phyloP scores from a whole-genome alignment of 2,888 invertebrate species.

The Acrobasis suavella region DNA sequence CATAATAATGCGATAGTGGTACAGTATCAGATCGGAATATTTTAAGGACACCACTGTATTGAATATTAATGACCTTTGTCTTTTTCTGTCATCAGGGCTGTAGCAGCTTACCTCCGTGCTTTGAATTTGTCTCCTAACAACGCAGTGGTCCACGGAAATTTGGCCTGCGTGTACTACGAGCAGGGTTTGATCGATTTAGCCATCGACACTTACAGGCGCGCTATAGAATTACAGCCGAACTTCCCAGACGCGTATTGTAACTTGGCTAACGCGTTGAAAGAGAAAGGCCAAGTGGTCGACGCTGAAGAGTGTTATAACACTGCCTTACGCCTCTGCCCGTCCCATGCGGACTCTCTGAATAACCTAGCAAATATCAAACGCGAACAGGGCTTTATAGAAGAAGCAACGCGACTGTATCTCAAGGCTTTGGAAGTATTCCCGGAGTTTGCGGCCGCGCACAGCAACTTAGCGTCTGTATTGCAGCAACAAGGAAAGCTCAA shows the following conservation, averaged over 20 bases:
- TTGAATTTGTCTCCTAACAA: conserved; percentile 98
- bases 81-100: conserved; percentile 87
- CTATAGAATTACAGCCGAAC: conserved; percentile 99
- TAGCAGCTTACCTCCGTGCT: conserved; percentile 98
- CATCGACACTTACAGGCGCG: conserved; percentile 98
- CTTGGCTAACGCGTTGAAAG: conserved; percentile 99
- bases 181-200: conserved; percentile 99
- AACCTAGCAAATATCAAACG: conserved; percentile 99
- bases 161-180: conserved; percentile 99
- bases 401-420: conserved; percentile 96
- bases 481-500: conserved; percentile 99
- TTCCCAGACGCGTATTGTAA: conserved; percentile 99
- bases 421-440: conserved; percentile 97
- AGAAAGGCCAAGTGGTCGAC: conserved; percentile 97
- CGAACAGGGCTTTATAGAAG: conserved; percentile 99
- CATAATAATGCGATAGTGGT: conserved; percentile 11
- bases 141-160: conserved; percentile 99
- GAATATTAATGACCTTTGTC: conserved; percentile 25
- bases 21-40: conserved; percentile 1
- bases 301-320: conserved; percentile 99
- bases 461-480: conserved; percentile 98
- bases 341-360: conserved; percentile 99
- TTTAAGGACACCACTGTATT: not conserved
- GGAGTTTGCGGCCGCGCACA: conserved; percentile 99
- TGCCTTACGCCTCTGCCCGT: conserved; percentile 95